Base-by-base conservation (phyloP, 2,888 invertebrate genomes). In the Apodemia mormo region DNA sequence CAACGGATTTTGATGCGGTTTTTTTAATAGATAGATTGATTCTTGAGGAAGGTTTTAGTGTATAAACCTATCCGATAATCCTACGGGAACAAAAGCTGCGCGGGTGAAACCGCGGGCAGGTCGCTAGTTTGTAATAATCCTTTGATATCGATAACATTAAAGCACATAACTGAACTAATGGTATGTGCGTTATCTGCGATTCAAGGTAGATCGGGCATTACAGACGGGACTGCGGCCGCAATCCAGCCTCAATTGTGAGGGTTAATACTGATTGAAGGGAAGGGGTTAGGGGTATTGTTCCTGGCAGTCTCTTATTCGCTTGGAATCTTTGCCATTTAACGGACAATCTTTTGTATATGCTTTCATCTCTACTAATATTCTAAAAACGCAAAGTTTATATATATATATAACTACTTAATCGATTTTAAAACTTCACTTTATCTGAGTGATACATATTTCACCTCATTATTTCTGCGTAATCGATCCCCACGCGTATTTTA, bases 181-280 rank as follows among this genome's bases (percentile, higher is more conserved):
- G 80, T 80, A 83, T 76, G 81, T 76, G 74, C 72, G 76, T 75
- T 76, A 83, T 84, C 74, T 76, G 73, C 76, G 76, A 72, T 78
- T 78, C 74, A 75, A 75, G 75, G 2, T 54, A 75, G 75, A 7
- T 7, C 76, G 77, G 77, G 78, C 78, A 84, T 67, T 67, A 54
- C 67, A 54, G 82, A 79, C 72, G 74, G 71, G 72, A 67, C 68
- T 69, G 72, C 58, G 76, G 69, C 77, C 75, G 75, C 81, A 81
- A 80, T 81, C 78, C 76, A 75, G 73, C 78, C 80, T 79, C 77
- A 79, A 84, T 83, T 76, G 76, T 79, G 75, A 71, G 75, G 77
- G 66, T 71, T 67, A 52, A 52, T 52, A n/a, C n/a, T 52, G n/a
- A 52, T n/a, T 52, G 8, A 52, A n/a, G 52, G n/a, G n/a, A 52